Percentiles rank a stretch among this genome's conserved stretches.
phyloP scores from a whole-genome alignment of 2,888 invertebrate species.

The Melinaea menophilus region DNA sequence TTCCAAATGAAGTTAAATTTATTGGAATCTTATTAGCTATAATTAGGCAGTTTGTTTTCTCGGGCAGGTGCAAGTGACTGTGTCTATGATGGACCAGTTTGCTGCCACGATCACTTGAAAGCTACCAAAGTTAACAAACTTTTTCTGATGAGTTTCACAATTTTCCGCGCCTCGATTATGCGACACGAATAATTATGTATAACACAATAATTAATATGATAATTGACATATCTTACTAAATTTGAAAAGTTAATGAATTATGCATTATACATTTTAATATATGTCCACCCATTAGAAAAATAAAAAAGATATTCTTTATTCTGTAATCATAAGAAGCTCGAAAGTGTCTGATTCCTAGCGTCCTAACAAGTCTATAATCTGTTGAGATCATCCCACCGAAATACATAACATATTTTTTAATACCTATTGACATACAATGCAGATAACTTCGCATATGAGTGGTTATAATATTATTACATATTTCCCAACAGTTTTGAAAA shows the following conservation, averaged over 20 bases:
- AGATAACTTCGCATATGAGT: no score
- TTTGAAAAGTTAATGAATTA: constrained; percentile 4
- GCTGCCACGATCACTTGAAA: constrained; percentile 23
- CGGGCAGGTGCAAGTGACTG: constrained; percentile 30
- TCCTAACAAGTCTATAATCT: no score
- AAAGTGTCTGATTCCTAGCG: no score
- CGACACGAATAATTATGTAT: constrained; percentile 24
- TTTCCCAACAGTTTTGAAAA: no score
- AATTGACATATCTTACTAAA: constrained; percentile 12
- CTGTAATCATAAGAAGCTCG: no score
- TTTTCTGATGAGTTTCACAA: constrained; percentile 18
- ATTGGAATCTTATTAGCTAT: constrained; percentile 27
- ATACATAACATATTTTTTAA: no score
- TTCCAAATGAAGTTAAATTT: constrained; percentile 16
- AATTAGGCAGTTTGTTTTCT: constrained; percentile 27
- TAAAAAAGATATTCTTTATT: no score
- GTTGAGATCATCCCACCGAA: no score
- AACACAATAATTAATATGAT: constrained; percentile 29
- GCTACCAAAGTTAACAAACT: constrained; percentile 20
- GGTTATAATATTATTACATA: no score
- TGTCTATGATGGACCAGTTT: constrained; percentile 34
- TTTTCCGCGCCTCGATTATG: constrained; percentile 17
- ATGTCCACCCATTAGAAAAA: no score
- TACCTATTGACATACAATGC: no score
- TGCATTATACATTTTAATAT: neutral